Percentiles rank a stretch among this genome's conserved stretches.
phyloP scores from a whole-genome alignment of 2,888 invertebrate species.

The Ophioninae sp. region DNA sequence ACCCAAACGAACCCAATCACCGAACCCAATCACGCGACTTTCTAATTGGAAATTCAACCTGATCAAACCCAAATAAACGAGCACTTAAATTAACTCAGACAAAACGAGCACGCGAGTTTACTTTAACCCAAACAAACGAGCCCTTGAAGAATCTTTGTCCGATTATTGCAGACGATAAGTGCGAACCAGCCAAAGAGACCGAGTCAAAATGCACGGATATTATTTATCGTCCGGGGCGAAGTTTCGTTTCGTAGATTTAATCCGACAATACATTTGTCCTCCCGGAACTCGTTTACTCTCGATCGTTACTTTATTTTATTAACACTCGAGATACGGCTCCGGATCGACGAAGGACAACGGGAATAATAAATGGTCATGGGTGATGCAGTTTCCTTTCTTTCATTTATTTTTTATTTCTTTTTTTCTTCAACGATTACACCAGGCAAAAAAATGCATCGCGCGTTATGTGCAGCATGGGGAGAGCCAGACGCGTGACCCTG shows the following conservation, averaged over 20 bases:
- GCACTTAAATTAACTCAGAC: no score
- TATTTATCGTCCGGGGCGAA: neutral
- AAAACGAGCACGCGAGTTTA: no score
- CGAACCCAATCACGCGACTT: no score
- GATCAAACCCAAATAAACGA: no score
- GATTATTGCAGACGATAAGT: no score
- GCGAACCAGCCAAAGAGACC: no score
- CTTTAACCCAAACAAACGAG: no score
- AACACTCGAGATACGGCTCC: constrained; percentile 33
- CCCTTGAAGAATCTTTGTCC: no score
- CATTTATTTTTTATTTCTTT: neutral
- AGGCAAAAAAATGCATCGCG: constrained; percentile 54
- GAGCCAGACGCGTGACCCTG: constrained; percentile 56
- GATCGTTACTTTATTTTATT: constrained; percentile 54
- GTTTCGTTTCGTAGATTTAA: constrained; percentile 16
- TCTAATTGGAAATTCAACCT: no score
- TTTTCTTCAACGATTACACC: constrained; percentile 41
- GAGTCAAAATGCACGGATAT: no score
- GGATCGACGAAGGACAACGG: constrained; percentile 59
- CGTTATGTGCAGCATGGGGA: constrained; percentile 26
- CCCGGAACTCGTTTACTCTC: constrained; percentile 60
- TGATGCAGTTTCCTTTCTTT: constrained; percentile 61
- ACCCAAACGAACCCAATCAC: no score
- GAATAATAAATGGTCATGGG: constrained; percentile 64
- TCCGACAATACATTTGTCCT: constrained; percentile 43